Evolutionary conservation across 1,140 invertebrate genomes (phyloP), one percentile per base, ranked within the genome.

Genomic region (Lamellibrachia luymesi): DNA sequence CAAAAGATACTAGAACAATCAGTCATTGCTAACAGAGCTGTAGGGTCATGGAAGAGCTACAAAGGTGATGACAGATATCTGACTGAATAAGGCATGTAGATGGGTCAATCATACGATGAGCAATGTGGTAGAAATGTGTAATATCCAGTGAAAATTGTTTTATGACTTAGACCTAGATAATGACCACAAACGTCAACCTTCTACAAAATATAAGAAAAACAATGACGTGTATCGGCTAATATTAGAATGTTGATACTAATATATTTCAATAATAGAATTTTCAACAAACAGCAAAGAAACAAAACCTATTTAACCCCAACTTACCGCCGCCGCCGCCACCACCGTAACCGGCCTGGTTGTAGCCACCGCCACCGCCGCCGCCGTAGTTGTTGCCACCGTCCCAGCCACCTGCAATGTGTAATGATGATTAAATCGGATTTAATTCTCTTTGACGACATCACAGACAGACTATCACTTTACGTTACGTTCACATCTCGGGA

Each of bases 301-400:
- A 8, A 91, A 49, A 50, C 7, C 27, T 1, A 10, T 91, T 50
- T 91, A 80, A 8, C 13, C 64, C 25, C 4, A 80, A 6, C 6
- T 6, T 4, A 80, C 17, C 91, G 51, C 91, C 49, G 6, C 51
- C 49, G 91, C 91, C 27, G 51, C 49, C 38, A 51, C 91, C 91
- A 50, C 91, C 25, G 51, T 91, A 91, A 90, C 89, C 89, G 49
- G 2, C 91, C 91, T 91, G 91, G 91, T 51, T 91, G 51, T 50
- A 91, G 91, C 51, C 91, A 27, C 91, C 91, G 25, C 7, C 38
- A 91, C 27, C 27, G 2, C 90, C 91, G 27, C 91, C 91, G n/a
- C 51, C 38, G 27, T n/a, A 13, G 91, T 51, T 17, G 49, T 91
- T 50, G 10, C 91, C 91, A 49, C 91, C 25, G 27, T 51, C 91